A percentile compares a stretch with the other conserved stretches of the same genome.
phyloP scores from a whole-genome alignment of 2,888 invertebrate genomes.

The Incurvaria masculella region DNA sequence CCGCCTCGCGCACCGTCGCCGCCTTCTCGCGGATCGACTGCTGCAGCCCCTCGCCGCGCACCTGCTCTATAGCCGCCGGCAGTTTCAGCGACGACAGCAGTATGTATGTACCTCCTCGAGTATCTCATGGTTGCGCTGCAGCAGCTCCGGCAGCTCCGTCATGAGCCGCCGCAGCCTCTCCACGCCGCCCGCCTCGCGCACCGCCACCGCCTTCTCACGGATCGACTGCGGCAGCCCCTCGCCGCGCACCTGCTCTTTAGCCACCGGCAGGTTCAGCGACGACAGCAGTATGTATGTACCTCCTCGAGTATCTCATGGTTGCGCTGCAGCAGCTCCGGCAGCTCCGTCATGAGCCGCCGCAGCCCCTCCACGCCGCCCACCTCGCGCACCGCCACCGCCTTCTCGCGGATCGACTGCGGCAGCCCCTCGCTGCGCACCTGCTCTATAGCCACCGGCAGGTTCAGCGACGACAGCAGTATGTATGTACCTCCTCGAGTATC shows the following conservation, averaged over 20 bases:
- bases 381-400: slow-evolving; percentile 57
- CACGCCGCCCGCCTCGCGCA: slow-evolving; percentile 77
- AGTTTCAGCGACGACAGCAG: too few species aligned
- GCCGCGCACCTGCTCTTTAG: slow-evolving; percentile 77
- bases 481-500: slow-evolving; percentile 94
- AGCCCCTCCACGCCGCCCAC: background rate
- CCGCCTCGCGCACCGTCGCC: slow-evolving; percentile 70
- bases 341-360: slow-evolving; percentile 33
- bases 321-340: slow-evolving; percentile 86
- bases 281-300: slow-evolving; percentile 91
- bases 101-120: slow-evolving; percentile 4
- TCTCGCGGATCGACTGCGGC: slow-evolving; percentile 86
- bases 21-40: too few species aligned
- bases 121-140: slow-evolving; percentile 69
- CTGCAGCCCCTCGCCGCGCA: too few species aligned
- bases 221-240: slow-evolving; percentile 84
- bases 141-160: slow-evolving; percentile 83
- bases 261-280: slow-evolving; percentile 95
- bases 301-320: slow-evolving; percentile 91
- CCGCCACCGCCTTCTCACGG: slow-evolving; percentile 76
- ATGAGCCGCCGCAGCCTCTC: slow-evolving; percentile 68
- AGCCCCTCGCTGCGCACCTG: slow-evolving; percentile 67
- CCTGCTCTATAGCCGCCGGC: too few species aligned
- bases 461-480: slow-evolving; percentile 90
- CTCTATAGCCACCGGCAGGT: slow-evolving; percentile 96